Conservation (phyloP, 1,140 invertebrate genomes). For the Leptinotarsa undecemlineata region DNA sequence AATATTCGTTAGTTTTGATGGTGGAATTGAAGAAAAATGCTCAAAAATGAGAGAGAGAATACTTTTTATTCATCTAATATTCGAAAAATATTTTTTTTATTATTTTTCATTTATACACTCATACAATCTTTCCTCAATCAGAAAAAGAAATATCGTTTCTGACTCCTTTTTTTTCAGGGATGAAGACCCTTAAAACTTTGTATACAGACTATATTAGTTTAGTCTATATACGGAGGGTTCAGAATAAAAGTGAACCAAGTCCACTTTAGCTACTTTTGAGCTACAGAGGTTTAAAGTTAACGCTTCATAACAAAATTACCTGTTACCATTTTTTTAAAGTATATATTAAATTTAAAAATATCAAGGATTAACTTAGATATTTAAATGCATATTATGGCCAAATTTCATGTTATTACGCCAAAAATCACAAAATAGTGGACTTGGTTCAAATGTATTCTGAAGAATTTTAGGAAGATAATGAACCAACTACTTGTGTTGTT, state of each 20-base stretch:
- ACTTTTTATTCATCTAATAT: no score
- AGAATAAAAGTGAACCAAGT: constrained; percentile 16
- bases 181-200: no score
- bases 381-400: constrained; percentile 12
- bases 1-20: no score
- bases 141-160: no score
- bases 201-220: no score
- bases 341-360: constrained; percentile 17
- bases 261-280: constrained; percentile 19
- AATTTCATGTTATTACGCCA: background rate
- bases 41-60: no score
- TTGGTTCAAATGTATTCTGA: constrained; percentile 16
- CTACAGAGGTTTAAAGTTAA: constrained; percentile 13
- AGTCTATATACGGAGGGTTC: no score
- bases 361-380: constrained; percentile 20
- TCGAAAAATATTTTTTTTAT: no score
- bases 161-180: no score
- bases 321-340: constrained; percentile 18
- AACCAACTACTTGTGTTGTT: constrained; percentile 1
- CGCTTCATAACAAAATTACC: constrained; percentile 13
- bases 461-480: constrained; percentile 16
- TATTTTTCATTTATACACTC: no score
- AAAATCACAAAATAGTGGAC: constrained; percentile 19
- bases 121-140: no score
- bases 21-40: no score